Evolutionary conservation across 2,113 vertebrate species (phyloP).

Genomic region (Apteryx owenii): DNA sequence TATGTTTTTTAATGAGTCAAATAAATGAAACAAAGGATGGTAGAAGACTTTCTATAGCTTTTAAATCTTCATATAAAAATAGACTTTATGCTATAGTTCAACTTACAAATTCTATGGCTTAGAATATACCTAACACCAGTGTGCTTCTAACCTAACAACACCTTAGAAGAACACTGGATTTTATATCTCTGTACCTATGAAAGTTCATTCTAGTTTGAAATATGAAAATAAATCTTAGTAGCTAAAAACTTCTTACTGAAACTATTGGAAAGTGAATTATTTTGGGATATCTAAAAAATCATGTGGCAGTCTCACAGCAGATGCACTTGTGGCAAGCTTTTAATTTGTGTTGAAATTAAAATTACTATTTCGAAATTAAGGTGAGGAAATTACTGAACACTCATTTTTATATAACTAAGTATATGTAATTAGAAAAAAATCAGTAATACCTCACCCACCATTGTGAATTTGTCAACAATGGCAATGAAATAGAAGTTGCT

Average conservation of each 20-base stretch:
- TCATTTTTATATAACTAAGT: background rate
- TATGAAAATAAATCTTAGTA: background rate
- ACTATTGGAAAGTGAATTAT: background rate
- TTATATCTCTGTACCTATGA: background rate
- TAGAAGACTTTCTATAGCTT: background rate
- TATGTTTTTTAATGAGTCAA: background rate
- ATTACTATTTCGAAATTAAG: background rate
- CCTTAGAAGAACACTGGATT: background rate
- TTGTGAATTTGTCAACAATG: background rate
- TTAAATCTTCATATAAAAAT: background rate
- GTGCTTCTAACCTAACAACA: background rate
- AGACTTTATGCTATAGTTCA: background rate
- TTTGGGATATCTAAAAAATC: background rate
- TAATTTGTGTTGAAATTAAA: conserved; percentile 23
- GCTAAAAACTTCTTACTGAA: background rate
- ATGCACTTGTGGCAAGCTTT: background rate
- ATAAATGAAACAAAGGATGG: background rate
- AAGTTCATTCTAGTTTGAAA: background rate
- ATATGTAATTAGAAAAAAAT: background rate
- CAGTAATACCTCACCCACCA: background rate
- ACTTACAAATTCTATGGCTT: background rate
- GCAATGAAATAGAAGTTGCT: background rate
- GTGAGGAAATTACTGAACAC: background rate
- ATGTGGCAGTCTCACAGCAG: background rate
- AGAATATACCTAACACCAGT: background rate